Conservation (phyloP, 2,888 invertebrate genomes). For the Encarsia formosa region DNA sequence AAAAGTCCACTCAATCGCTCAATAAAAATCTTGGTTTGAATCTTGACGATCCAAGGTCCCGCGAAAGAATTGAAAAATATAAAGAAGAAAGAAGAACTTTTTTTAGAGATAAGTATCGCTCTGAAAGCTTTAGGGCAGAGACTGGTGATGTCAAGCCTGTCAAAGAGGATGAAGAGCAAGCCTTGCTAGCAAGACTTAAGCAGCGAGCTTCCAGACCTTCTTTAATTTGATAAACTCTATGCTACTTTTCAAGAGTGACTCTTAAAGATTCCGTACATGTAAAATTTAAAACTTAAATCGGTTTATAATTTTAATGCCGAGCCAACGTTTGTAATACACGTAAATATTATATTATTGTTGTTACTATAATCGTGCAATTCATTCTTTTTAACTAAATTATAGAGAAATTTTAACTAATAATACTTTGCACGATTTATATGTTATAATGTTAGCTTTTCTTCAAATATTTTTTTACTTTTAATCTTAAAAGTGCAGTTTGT, state of each 20-base stretch:
- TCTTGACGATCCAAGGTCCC: conserved; percentile 48
- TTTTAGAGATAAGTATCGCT: conserved; percentile 79
- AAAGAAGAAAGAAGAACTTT: conserved; percentile 86
- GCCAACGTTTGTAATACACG: conserved; percentile 15
- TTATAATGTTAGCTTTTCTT: conserved; percentile 11
- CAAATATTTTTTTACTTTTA: conserved; percentile 4
- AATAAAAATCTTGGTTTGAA: conserved; percentile 45
- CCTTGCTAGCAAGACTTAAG: conserved; percentile 50
- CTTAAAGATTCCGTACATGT: too few species aligned
- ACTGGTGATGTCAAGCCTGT: not conserved
- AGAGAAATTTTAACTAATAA: conserved; percentile 16
- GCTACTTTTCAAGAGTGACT: not conserved
- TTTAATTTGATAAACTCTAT: conserved; percentile 40
- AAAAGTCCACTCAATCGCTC: conserved; percentile 32
- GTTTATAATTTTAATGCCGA: too few species aligned
- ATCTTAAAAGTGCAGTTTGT: conserved; percentile 21
- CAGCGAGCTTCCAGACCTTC: conserved; percentile 51
- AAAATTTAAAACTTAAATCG: too few species aligned
- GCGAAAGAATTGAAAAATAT: conserved; percentile 84
- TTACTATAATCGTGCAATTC: conserved; percentile 25
- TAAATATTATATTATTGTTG: conserved; percentile 16
- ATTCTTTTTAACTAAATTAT: conserved; percentile 18
- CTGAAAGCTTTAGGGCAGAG: conserved; percentile 69
- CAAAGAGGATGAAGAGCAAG: conserved; percentile 46
- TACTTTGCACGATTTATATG: conserved; percentile 17